phyloP scores from a whole-genome alignment of 1,140 invertebrate genomes.

The Drosophila pandora region DNA sequence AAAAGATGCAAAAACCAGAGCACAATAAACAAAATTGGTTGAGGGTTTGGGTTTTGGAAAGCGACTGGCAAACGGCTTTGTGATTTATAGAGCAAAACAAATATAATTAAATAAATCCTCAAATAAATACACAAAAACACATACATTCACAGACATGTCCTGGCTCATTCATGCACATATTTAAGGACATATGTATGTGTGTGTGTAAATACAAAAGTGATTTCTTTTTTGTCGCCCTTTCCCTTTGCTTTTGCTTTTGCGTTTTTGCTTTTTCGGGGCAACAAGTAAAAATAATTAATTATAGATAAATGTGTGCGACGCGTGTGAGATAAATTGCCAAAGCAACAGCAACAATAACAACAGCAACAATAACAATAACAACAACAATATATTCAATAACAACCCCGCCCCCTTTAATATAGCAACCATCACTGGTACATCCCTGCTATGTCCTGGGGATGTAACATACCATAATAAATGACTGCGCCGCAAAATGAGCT shows the following conservation, averaged over 20 bases:
- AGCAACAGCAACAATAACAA: constrained; percentile 21
- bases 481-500: constrained; percentile 77
- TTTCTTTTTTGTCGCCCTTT: constrained; percentile 50
- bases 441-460: constrained; percentile 14
- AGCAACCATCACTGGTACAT: neutral
- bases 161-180: constrained; percentile 3
- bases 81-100: constrained; percentile 48
- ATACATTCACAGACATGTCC: constrained; percentile 10
- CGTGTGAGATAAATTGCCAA: constrained; percentile 62
- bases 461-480: constrained; percentile 61
- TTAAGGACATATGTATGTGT: neutral
- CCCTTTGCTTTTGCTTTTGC: constrained; percentile 24
- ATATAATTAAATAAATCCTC: constrained; percentile 58
- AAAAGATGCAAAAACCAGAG: neutral
- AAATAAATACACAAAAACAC: constrained; percentile 31
- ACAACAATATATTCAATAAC: neutral
- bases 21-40: neutral
- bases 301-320: constrained; percentile 75
- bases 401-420: neutral
- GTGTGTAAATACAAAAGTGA: constrained; percentile 28
- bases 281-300: constrained; percentile 82
- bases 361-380: constrained; percentile 21
- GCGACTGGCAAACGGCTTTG: constrained; percentile 34
- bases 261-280: constrained; percentile 47
- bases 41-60: neutral